Base-by-base conservation (phyloP, 2,888 invertebrate species). In the Frankliniella intonsa region DNA sequence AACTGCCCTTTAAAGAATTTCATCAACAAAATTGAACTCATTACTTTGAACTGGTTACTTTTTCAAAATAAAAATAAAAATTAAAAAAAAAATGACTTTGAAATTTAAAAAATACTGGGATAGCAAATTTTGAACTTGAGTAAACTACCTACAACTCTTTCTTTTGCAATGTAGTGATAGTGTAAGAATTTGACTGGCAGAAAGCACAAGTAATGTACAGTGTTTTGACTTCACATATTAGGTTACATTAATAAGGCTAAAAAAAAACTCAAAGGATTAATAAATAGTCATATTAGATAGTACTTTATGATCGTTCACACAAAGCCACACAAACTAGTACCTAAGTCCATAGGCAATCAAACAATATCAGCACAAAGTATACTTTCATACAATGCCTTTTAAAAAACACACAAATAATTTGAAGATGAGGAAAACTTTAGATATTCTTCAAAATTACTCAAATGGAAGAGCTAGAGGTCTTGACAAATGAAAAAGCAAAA, bases 281-380 rank as follows among this genome's bases (percentile, higher is more conserved):
- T 76, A 76, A 76, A 76, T 76, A 76, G 7, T 76, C 25, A 76
- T 25, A 22, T 76, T 76, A 76, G 22, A 76, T 22, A 12, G 69
- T 22, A 76, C 69, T 22, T 62, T 22, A 76, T 25, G 25, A 25
- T 25, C 25, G 69, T 76, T 25, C 69, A 76, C 69, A 76, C 69
- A 76, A 25, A 76, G 69, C 25, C 69, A 76, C 69, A 22, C 11
- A 76, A 25, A 25, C 69, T 76, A 25, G 12, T 22, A 11, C 22
- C 25, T 76, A 9, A 22, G 22, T 22, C 25, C n/a, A 76, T 12
- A 76, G 8, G 22, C 22, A 9, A 25, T 10, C 69, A 76, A 76
- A 76, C 25, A 76, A 76, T 55, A 55, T 55, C 17, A 55, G 55
- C 17, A 14, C 14, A 55, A 55, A 55, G 17, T 55, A 55, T 55